phyloP scores from a whole-genome alignment of 2,113 vertebrate species.

The Phaethornis superciliosus region DNA sequence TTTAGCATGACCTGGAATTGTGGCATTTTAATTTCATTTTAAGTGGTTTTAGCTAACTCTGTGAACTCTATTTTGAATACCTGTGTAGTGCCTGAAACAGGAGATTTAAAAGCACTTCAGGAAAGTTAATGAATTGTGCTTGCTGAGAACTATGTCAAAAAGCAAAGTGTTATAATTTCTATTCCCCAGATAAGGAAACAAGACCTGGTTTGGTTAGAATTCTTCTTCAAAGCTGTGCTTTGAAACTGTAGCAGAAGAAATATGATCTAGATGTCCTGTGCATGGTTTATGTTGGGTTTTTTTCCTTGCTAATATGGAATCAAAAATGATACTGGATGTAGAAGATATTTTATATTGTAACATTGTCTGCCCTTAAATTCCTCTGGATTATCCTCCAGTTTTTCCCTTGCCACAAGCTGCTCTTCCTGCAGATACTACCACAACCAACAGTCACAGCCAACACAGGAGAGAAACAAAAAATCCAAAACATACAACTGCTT shows the following conservation, averaged over 20 bases:
- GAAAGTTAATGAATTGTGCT: slow-evolving; percentile 37
- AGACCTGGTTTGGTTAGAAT: neutral
- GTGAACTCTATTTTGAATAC: slow-evolving; percentile 39
- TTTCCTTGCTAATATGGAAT: neutral
- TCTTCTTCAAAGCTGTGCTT: neutral
- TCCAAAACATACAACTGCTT: neutral
- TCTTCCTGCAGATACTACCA: neutral
- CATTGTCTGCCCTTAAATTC: neutral
- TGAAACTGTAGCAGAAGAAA: neutral
- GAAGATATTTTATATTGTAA: neutral
- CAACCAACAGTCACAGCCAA: accelerated
- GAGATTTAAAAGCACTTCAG: slow-evolving; percentile 56
- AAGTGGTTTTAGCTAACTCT: slow-evolving; percentile 39
- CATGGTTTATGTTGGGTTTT: neutral
- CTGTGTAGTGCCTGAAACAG: slow-evolving; percentile 28
- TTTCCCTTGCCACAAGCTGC: neutral
- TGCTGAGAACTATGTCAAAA: slow-evolving; percentile 26
- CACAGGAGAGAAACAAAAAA: neutral
- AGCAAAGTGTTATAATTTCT: neutral
- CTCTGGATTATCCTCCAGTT: neutral
- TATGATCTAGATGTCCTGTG: neutral
- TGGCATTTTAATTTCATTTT: slow-evolving; percentile 34
- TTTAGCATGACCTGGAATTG: slow-evolving; percentile 39
- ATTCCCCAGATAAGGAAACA: slow-evolving; percentile 14
- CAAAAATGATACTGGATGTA: neutral